These are phyloP conservation scores for Plecotus auritus DNA, from an alignment of 2,113 vertebrate genomes.

Conservation along the genomic window DNA sequence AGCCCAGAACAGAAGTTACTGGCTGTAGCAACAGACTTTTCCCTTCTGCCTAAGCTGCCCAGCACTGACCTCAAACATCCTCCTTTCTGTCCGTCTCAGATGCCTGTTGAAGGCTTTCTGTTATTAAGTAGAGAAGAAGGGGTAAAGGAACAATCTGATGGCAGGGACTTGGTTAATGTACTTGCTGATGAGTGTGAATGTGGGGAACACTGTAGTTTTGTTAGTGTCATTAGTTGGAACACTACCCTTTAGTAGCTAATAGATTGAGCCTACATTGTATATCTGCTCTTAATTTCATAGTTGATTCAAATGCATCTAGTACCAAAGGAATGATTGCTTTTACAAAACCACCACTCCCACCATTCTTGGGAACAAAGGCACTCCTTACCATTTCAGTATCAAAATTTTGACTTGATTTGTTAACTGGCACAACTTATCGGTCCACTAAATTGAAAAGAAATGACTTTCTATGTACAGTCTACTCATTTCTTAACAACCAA, in stretches of 20 bases:
- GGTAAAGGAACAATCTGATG: background rate
- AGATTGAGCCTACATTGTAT: background rate
- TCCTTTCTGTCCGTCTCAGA: background rate
- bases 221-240: background rate
- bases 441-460: background rate
- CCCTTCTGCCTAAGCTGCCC: background rate
- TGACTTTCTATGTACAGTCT: background rate
- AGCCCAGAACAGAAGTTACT: constrained; percentile 49
- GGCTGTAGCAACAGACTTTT: background rate
- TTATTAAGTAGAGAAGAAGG: background rate
- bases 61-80: background rate
- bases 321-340: constrained; percentile 10
- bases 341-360: background rate
- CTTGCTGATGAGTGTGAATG: background rate
- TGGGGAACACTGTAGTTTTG: background rate
- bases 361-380: constrained; percentile 32
- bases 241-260: background rate
- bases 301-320: background rate
- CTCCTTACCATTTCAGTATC: background rate
- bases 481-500: constrained; percentile 13
- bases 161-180: background rate
- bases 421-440: background rate
- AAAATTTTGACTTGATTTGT: background rate
- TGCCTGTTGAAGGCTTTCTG: background rate
- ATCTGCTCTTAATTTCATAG: constrained; percentile 34